Evolutionary conservation across 2,797 vertebrate genomes (phyloP).

Genomic region (Dicrostonyx torquatus): DNA sequence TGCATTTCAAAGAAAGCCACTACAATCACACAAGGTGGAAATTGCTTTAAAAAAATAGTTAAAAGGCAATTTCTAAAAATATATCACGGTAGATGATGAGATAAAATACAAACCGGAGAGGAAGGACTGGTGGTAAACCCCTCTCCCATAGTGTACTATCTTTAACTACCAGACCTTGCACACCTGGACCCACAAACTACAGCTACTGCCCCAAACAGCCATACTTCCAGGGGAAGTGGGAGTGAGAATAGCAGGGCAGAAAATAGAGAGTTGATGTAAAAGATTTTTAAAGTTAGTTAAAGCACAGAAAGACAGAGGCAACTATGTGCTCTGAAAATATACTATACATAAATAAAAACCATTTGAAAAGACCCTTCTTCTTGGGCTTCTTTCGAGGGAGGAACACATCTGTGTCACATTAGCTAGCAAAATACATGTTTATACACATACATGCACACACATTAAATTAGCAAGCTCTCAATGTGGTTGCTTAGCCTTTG

Average conservation of each 20-base stretch:
- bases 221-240: conserved; percentile 7
- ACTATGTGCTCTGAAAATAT: conserved; percentile 45
- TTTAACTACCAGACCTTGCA: conserved; percentile 5
- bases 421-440: conserved; percentile 46
- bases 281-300: conserved; percentile 54
- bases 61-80: conserved; percentile 61
- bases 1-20: conserved; percentile 48
- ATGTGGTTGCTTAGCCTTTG: conserved; percentile 63
- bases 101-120: conserved; percentile 55
- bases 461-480: conserved; percentile 66
- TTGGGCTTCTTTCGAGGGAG: conserved; percentile 52
- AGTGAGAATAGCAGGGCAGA: not conserved
- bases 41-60: conserved; percentile 42
- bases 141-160: not conserved
- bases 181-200: not conserved
- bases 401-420: conserved; percentile 9
- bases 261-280: conserved; percentile 47
- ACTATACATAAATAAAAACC: conserved; percentile 63
- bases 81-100: conserved; percentile 34
- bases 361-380: conserved; percentile 57
- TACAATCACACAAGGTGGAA: not conserved
- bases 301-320: conserved; percentile 44
- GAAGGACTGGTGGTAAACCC: not conserved
- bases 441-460: conserved; percentile 34
- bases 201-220: conserved; percentile 27